These are phyloP conservation scores for Bradysia coprophila DNA, from an alignment of 1,140 invertebrate species.

Conservation along the genomic window DNA sequence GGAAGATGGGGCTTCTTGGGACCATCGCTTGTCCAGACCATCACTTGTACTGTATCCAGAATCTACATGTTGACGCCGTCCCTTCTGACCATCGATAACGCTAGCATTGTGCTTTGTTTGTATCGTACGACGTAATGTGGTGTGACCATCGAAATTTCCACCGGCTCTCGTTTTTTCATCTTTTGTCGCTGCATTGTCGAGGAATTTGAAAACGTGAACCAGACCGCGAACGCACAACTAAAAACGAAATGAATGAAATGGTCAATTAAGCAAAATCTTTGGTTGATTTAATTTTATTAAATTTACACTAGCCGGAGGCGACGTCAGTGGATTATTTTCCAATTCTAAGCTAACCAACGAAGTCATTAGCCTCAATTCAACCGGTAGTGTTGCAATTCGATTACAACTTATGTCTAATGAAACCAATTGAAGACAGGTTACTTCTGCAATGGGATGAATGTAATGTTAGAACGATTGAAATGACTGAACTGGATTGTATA, in stretches of 20 bases:
- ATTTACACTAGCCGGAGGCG: slow-evolving; percentile 80
- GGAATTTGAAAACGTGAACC: slow-evolving; percentile 86
- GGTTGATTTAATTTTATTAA: too few relatives aligned
- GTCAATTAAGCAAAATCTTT: too few relatives aligned
- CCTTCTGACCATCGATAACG: slow-evolving; percentile 28
- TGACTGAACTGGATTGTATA: too few relatives aligned
- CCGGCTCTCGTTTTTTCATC: slow-evolving; percentile 28
- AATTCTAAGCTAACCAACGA: slow-evolving; percentile 59
- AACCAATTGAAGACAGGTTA: slow-evolving; percentile 67
- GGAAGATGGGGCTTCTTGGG: slow-evolving; percentile 45
- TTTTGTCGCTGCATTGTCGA: slow-evolving; percentile 71
- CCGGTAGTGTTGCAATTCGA: slow-evolving; percentile 65
- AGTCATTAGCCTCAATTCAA: slow-evolving; percentile 69
- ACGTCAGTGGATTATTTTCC: slow-evolving; percentile 74
- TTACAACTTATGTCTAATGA: slow-evolving; percentile 78
- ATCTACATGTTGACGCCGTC: slow-evolving; percentile 53
- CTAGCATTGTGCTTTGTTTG: slow-evolving; percentile 19
- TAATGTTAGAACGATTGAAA: background rate
- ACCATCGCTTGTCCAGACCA: slow-evolving; percentile 67
- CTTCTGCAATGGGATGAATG: too few relatives aligned
- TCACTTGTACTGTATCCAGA: slow-evolving; percentile 74
- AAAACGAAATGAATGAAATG: background rate
- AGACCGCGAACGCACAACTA: slow-evolving; percentile 79
- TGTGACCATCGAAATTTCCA: slow-evolving; percentile 20
- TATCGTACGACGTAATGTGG: slow-evolving; percentile 20